Evolutionary conservation across 2,797 vertebrate genomes (phyloP).

Genomic region (Smutsia gigantea): DNA sequence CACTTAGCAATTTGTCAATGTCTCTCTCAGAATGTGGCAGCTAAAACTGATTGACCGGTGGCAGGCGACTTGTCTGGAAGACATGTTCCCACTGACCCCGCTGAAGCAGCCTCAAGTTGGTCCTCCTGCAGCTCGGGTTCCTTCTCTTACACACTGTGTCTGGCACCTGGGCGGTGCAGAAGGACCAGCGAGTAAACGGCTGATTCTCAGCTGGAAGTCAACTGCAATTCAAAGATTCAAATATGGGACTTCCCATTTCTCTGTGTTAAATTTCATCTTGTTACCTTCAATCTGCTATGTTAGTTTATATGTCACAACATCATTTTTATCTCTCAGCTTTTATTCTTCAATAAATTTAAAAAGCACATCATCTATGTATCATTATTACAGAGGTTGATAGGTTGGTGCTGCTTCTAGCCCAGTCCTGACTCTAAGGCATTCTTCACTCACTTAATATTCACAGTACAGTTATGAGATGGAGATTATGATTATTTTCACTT

Average conservation of each 20-base stretch:
- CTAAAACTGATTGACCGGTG: neutral
- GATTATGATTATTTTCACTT: neutral
- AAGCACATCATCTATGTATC: neutral
- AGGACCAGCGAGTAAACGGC: neutral
- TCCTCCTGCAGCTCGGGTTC: neutral
- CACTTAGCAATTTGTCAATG: neutral
- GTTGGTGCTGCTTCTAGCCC: neutral
- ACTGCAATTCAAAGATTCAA: neutral
- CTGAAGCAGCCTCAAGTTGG: neutral
- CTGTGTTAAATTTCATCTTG: neutral
- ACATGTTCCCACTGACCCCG: neutral
- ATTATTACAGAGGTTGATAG: neutral
- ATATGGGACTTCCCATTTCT: neutral
- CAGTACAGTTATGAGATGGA: neutral
- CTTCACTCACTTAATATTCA: neutral
- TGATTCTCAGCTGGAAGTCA: slow-evolving; percentile 6
- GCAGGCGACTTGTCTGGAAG: neutral
- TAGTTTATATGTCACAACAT: neutral
- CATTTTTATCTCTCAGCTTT: neutral
- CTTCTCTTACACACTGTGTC: neutral
- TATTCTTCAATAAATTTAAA: neutral
- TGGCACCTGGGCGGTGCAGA: neutral
- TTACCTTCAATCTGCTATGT: neutral
- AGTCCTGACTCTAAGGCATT: neutral
- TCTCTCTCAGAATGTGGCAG: neutral